Base-by-base conservation (phyloP, 1,140 invertebrate genomes). In the Saccostrea echinata region DNA sequence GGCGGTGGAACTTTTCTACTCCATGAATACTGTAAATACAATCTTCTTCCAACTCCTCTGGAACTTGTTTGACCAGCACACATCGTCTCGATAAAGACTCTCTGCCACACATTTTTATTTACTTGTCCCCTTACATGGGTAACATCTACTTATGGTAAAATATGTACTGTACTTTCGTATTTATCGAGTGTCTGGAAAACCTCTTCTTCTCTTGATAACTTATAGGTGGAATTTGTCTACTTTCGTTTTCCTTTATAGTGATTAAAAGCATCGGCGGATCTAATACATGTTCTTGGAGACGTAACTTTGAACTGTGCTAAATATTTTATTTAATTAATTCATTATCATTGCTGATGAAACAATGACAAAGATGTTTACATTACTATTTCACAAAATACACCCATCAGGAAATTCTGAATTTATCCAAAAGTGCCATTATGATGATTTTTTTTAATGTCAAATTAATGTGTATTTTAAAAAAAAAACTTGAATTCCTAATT, bases 11-110 rank as follows among this genome's bases (percentile, higher is more conserved):
- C 24, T 30, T 76, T 33, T 76, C 68, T 30, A 76, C 27, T 11
- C 68, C 68, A 9, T 0, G 24, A 16, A 76, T 33, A 11, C 68
- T 16, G 27, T 12, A 13, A 3, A 4, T 3, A 76, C 68, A 76
- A 4, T 76, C 3, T 35, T 76, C 68, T 13, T 76, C 68, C 8
- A 76, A 12, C 11, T 30, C 68, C 9, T 76, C 68, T 13, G 11
- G 68, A 13, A 76, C 68, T 30, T 30, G 24, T 76, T 76, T 76
- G 24, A 76, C 27, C 1, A 76, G 68, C 11, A 76, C 30, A 30
- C 27, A 76, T 35, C 68, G 27, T 76, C 68, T 76, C 13, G 68
- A 76, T 33, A 76, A 76, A 76, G 24, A 76, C 11, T 76, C 68
- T 33, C 68, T 27, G 30, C 27, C 33, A 33, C 68, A 30, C 68